A percentile compares a stretch with the other conserved stretches of the same genome.
phyloP scores from a whole-genome alignment of 2,888 invertebrate species.

The Peribatodes rhomboidaria region DNA sequence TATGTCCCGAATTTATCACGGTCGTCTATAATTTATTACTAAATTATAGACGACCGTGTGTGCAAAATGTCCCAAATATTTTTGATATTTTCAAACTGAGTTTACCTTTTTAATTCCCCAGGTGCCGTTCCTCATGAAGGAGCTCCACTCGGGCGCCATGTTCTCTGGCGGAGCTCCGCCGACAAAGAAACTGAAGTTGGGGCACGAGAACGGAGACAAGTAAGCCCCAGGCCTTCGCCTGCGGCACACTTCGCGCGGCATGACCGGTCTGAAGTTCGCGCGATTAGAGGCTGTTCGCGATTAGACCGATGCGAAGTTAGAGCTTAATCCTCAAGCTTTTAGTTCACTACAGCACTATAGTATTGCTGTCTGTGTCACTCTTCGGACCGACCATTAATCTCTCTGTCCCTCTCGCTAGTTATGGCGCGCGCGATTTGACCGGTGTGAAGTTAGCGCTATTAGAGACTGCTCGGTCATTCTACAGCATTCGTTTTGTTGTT shows the following conservation, averaged over 20 bases:
- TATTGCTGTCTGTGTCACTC: background rate
- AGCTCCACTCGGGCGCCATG: conserved; percentile 71
- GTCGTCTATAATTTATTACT: no score
- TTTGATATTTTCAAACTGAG: no score
- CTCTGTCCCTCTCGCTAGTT: background rate
- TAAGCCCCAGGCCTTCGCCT: conserved; percentile 45
- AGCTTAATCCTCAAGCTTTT: background rate
- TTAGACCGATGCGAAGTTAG: no score
- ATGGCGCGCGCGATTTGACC: no score
- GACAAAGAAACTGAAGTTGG: conserved; percentile 69
- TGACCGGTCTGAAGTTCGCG: background rate
- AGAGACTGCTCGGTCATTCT: no score
- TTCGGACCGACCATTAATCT: background rate
- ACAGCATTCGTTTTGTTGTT: no score
- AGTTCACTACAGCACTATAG: background rate
- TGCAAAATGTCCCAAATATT: no score
- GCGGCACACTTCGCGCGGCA: conserved; percentile 20
- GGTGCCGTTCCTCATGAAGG: conserved; percentile 71
- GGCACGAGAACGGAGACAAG: conserved; percentile 71
- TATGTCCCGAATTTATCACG: no score
- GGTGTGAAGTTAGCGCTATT: no score
- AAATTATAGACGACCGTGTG: no score
- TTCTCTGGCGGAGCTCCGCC: conserved; percentile 67
- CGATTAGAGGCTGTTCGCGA: background rate
- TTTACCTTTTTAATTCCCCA: no score